A percentile compares a stretch with the other conserved stretches of the same genome.
phyloP scores from a whole-genome alignment of 2,797 vertebrate genomes.

The Amazonetta brasiliensis region DNA sequence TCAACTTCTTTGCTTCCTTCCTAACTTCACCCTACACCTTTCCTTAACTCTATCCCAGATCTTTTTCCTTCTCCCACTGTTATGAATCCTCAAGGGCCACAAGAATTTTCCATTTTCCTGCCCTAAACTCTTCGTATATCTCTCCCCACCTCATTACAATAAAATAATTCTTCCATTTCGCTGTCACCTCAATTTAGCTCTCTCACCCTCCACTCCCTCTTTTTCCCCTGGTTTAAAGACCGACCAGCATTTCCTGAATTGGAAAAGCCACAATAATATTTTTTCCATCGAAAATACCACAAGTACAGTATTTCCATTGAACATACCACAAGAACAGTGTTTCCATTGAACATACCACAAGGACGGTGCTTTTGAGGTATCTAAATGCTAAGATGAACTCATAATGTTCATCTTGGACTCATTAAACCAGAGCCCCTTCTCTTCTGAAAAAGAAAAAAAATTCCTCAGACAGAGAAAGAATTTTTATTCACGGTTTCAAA shows the following conservation, averaged over 20 bases:
- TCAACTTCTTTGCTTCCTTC: background rate
- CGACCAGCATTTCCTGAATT: constrained; percentile 77
- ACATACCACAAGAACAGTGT: constrained; percentile 80
- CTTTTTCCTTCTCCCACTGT: constrained; percentile 65
- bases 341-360: constrained; percentile 79
- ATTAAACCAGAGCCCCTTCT: constrained; percentile 75
- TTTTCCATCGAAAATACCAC: constrained; percentile 82
- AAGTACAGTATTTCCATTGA: constrained; percentile 83
- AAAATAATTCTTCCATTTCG: constrained; percentile 50
- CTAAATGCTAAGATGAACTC: constrained; percentile 79
- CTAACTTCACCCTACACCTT: constrained; percentile 39
- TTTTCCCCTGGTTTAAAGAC: constrained; percentile 68
- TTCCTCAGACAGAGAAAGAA: constrained; percentile 72
- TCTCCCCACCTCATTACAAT: constrained; percentile 67
- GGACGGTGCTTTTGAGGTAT: constrained; percentile 80
- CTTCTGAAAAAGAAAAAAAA: constrained; percentile 35
- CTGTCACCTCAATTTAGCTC: constrained; percentile 66
- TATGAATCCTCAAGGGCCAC: constrained; percentile 66
- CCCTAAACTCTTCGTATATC: constrained; percentile 49
- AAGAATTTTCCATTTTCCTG: constrained; percentile 69
- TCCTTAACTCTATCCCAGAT: background rate
- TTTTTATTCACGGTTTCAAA: constrained; percentile 78
- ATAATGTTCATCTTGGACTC: constrained; percentile 81
- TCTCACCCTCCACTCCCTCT: constrained; percentile 63
- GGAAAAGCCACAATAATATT: constrained; percentile 78